Evolutionary conservation across 2,797 vertebrate species (phyloP), one percentile per base, ranked within the genome.

Genomic region (Pangasius sanitwongsei): DNA sequence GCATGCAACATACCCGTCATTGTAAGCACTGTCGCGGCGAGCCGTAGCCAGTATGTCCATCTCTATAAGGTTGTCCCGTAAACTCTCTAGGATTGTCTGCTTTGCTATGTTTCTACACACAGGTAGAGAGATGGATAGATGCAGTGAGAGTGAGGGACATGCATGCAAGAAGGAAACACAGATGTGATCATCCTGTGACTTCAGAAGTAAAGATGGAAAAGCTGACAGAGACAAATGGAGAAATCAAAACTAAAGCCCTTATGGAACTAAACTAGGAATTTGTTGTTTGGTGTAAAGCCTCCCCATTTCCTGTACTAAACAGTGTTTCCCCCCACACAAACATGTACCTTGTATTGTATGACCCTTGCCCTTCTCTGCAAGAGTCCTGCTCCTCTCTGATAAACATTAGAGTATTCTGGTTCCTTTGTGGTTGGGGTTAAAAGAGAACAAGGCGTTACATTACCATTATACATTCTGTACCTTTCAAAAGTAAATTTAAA

Each of bases 21-120:
- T 95, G 97, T 97, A 98, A 94, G 97, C 94, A 96, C 97, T 97
- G 92, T 99, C 98, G 90, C 96, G 97, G 96, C 97, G 97, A 94
- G 97, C 97, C 92, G 98, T 97, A 96, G 97, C 97, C 97, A 99
- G 98, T 96, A 98, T 97, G 97, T 99, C 99, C 98, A 99, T 99
- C 98, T 99, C 99, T 97, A 99, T 99, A 96, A 98, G 96, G 99
- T 98, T 99, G 98, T 99, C 99, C 97, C 99, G 98, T 96, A 99
- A 98, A 97, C 97, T 97, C 98, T 98, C 98, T 97, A 99, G 97
- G 97, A 99, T 98, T 97, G 98, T 96, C 98, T 99, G 99, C 98
- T 99, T 99, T 98, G 98, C 97, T 98, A 99, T 97, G 97, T 98
- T 99, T 99, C 99, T 99, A 99, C 97, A 95, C 96, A 99, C 97